A percentile compares a stretch with the other conserved stretches of the same genome.
Conservation (phyloP, 2,113 vertebrate species). For the Melanerpes formicivorus region DNA sequence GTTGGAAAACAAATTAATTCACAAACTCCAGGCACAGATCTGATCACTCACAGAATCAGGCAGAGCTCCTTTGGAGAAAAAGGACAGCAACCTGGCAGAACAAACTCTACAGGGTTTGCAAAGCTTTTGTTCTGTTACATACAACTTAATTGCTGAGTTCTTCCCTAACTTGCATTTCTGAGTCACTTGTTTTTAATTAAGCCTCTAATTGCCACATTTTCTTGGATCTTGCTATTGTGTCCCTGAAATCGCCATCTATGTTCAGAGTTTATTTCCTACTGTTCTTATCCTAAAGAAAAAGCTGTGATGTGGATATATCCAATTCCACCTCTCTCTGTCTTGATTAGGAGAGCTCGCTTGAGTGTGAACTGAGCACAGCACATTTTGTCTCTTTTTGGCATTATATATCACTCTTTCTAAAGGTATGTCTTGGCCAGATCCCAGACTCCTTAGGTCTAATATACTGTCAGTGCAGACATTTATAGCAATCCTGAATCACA, state of each 20-base stretch:
- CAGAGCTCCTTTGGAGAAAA: not conserved
- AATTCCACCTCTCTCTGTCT: not conserved
- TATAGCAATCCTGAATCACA: not conserved
- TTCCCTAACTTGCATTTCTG: conserved; percentile 28
- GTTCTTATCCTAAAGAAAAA: not conserved
- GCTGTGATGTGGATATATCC: not conserved
- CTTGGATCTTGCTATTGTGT: not conserved
- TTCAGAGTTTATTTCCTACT: not conserved
- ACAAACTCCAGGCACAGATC: not conserved
- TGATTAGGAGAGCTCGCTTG: not conserved
- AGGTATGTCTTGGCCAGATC: not conserved
- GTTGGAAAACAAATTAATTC: not conserved
- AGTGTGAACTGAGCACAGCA: not conserved
- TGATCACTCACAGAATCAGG: not conserved
- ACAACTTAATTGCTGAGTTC: conserved; percentile 25
- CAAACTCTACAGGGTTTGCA: not conserved
- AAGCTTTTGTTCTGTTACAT: conserved; percentile 7
- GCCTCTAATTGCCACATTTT: not conserved
- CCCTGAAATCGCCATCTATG: not conserved
- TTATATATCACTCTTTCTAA: not conserved
- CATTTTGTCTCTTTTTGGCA: not conserved
- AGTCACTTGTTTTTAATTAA: conserved; percentile 18
- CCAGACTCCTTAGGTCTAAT: not conserved
- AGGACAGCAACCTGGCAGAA: not conserved
- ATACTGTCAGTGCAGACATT: not conserved